phyloP scores from a whole-genome alignment of 2,888 invertebrate genomes.

The Tricholauxania praeusta region DNA sequence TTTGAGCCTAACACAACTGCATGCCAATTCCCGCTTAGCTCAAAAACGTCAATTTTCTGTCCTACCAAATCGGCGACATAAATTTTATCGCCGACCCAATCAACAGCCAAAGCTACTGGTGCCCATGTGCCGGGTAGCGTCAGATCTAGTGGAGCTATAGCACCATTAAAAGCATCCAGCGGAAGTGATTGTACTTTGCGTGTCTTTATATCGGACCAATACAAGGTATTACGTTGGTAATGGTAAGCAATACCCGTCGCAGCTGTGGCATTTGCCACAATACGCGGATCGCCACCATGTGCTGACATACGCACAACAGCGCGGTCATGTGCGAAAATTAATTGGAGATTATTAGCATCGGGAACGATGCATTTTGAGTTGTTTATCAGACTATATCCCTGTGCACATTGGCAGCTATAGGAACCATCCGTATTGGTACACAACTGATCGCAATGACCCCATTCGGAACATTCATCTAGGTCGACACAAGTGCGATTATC shows the following conservation, averaged over 20 bases:
- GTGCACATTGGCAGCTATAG: conserved; percentile 85
- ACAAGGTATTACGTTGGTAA: conserved; percentile 80
- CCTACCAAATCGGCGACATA: conserved; percentile 95
- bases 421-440: conserved; percentile 90
- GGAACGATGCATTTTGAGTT: conserved; percentile 75
- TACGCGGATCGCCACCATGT: conserved; percentile 74
- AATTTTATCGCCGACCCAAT: conserved; percentile 96
- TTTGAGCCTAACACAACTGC: conserved; percentile 93
- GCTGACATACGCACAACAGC: conserved; percentile 79
- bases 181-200: conserved; percentile 77
- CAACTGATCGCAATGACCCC: conserved; percentile 95
- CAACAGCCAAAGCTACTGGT: conserved; percentile 91
- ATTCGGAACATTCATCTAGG: conserved; percentile 90
- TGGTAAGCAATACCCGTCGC: conserved; percentile 91
- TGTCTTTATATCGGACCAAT: conserved; percentile 92
- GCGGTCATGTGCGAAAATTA: conserved; percentile 79
- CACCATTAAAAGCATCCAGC: conserved; percentile 68
- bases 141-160: conserved; percentile 72
- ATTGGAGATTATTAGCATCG: conserved; percentile 72
- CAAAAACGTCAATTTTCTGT: conserved; percentile 94
- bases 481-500: conserved; percentile 91
- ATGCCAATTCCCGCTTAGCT: conserved; percentile 86
- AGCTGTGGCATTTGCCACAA: conserved; percentile 82
- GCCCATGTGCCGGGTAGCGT: conserved; percentile 87
- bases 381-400: conserved; percentile 78